Evolutionary conservation across 2,797 vertebrate genomes (phyloP), one percentile per base, ranked within the genome.

Genomic region (Rhinatrema bivittatum): DNA sequence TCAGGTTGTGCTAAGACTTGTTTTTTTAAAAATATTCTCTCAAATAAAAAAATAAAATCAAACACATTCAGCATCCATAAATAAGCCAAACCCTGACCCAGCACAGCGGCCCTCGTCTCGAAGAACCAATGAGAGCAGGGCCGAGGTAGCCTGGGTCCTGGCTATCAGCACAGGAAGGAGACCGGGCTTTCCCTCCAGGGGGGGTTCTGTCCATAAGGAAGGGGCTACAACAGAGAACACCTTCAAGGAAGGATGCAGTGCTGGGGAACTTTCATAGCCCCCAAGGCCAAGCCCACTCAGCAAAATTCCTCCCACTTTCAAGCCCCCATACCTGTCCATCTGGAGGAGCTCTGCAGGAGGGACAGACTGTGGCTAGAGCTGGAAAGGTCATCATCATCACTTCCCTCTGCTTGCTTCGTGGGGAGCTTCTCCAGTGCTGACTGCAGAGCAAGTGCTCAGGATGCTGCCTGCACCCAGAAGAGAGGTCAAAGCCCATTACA

Each of bases 381-480:
- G 16, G 34, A 36, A 32, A 87, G 56, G 16, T 78, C 73, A 48
- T 96, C 90, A 63, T 93, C 88, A 29, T 93, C 90, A 19, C 57
- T 20, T 0, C 65, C 62, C 5, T 61, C 42, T 16, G 44, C 53
- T 9, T 78, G 53, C 43, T 39, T 46, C 16, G 85, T 6, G 1
- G 74, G 46, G 2, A 66, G 49, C 0, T 6, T 53, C 9, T 62
- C 32, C 6, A 56, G 27, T 5, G 59, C 49, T 7, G 33, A 53
- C 12, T 70, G 51, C 69, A 77, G 2, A 86, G 34, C 11, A 94
- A 65, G 46, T 90, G 85, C 32, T 65, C 78, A 9, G 87, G 87
- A 40, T 81, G 62, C 35, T 48, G 59, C 35, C 94, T 98, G 74
- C 2, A 53, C 62, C 54, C 25, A 53, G 50, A 61, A 9, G 36